A percentile compares a stretch with the other conserved stretches of the same genome.
Conservation (phyloP, 2,797 vertebrate species). For the Melanotaenia maccullochi region DNA sequence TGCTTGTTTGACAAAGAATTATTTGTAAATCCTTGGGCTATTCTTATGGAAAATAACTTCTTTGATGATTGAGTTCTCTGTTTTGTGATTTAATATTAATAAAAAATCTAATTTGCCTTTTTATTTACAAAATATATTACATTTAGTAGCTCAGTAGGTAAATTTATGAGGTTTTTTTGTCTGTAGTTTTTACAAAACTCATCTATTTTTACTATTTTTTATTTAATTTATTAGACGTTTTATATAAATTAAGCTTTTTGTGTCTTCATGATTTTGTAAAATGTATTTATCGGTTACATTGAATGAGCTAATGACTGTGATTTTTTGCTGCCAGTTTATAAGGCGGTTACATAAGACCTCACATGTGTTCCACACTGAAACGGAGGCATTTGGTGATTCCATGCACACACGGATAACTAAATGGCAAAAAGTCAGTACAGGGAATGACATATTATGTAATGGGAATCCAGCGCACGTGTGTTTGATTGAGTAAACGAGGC, state of each 20-base stretch:
- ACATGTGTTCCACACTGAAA: slow-evolving; percentile 44
- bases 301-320: slow-evolving; percentile 2
- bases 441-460: slow-evolving; percentile 57
- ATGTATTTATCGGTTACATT: neutral
- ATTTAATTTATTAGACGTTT: no score
- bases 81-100: no score
- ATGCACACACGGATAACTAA: slow-evolving; percentile 42
- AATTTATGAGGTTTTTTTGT: no score
- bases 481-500: slow-evolving; percentile 30
- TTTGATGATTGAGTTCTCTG: no score
- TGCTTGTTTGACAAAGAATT: no score
- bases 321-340: slow-evolving; percentile 13
- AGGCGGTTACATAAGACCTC: slow-evolving; percentile 32
- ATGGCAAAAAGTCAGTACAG: slow-evolving; percentile 55
- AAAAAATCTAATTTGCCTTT: no score
- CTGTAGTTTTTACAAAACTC: no score
- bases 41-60: no score
- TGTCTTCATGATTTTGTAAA: neutral
- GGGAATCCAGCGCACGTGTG: slow-evolving; percentile 16
- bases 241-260: neutral
- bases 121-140: no score
- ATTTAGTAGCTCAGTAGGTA: no score
- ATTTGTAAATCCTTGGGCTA: no score
- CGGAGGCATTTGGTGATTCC: slow-evolving; percentile 44
- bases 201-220: no score